phyloP scores from a whole-genome alignment of 1,140 invertebrate species.

The Cryptotermes secundus region DNA sequence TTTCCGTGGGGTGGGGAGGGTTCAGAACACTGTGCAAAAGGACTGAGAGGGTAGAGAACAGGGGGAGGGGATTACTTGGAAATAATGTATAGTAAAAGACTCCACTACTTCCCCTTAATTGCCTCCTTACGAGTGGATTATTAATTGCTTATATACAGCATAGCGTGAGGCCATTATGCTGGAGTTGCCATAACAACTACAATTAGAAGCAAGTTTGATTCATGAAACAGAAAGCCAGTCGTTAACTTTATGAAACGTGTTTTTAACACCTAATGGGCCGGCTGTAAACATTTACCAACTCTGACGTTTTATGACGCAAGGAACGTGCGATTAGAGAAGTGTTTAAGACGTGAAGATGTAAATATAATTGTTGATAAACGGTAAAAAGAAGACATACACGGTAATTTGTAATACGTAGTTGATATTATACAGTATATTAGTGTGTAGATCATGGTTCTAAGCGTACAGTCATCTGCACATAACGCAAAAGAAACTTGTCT shows the following conservation, averaged over 20 bases:
- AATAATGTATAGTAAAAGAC: slow-evolving; percentile 8
- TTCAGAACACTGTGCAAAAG: neutral
- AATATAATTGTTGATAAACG: too few species aligned
- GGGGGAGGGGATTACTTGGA: neutral
- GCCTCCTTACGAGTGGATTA: slow-evolving; percentile 3
- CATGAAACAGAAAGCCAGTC: neutral
- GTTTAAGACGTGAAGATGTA: neutral
- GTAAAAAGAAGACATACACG: too few species aligned
- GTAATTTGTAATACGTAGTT: neutral
- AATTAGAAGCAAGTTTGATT: slow-evolving; percentile 10
- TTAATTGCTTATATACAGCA: slow-evolving; percentile 10
- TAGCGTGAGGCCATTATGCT: neutral
- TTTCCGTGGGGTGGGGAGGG: neutral
- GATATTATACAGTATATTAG: neutral
- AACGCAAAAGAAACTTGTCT: neutral
- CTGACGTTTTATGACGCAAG: neutral
- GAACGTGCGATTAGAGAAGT: neutral
- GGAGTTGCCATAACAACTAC: neutral
- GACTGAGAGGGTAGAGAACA: neutral
- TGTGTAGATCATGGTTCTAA: neutral
- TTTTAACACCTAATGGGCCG: neutral
- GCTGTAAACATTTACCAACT: neutral
- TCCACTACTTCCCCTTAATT: neutral
- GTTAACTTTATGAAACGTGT: neutral
- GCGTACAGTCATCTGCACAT: neutral